A percentile compares a stretch with the other conserved stretches of the same genome.
Conservation (phyloP, 1,140 invertebrate species). For the Hetaerina americana region DNA sequence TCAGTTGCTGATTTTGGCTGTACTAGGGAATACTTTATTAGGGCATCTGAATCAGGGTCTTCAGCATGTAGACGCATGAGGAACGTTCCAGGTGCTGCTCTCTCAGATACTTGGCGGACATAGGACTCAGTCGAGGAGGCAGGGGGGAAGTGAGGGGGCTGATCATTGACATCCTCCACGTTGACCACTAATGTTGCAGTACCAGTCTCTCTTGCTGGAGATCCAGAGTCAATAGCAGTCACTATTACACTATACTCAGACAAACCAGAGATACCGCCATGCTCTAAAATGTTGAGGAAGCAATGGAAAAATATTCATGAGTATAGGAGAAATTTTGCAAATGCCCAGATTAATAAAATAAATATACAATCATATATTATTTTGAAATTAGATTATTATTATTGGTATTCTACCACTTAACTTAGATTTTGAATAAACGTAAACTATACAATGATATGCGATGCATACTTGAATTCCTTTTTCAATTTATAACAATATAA, state of each 20-base stretch:
- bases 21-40: slow-evolving; percentile 51
- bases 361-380: too few species aligned
- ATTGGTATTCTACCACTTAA: too few species aligned
- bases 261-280: slow-evolving; percentile 12
- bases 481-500: too few species aligned
- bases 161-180: slow-evolving; percentile 70
- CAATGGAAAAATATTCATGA: too few species aligned
- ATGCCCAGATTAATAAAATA: too few species aligned
- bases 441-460: too few species aligned
- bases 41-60: slow-evolving; percentile 55
- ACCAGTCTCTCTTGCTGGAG: slow-evolving; percentile 42
- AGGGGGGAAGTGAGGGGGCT: slow-evolving; percentile 39
- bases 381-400: too few species aligned
- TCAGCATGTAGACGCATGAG: slow-evolving; percentile 48
- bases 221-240: slow-evolving; percentile 24
- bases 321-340: too few species aligned
- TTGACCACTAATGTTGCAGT: slow-evolving; percentile 57
- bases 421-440: too few species aligned
- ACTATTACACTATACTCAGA: slow-evolving; percentile 25
- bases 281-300: not conserved
- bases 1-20: slow-evolving; percentile 56
- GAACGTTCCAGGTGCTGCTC: slow-evolving; percentile 25
- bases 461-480: too few species aligned
- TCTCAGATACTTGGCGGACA: slow-evolving; percentile 17
- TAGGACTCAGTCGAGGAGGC: slow-evolving; percentile 15